Evolutionary conservation across 2,113 vertebrate genomes (phyloP).

Genomic region (Albula goreensis): DNA sequence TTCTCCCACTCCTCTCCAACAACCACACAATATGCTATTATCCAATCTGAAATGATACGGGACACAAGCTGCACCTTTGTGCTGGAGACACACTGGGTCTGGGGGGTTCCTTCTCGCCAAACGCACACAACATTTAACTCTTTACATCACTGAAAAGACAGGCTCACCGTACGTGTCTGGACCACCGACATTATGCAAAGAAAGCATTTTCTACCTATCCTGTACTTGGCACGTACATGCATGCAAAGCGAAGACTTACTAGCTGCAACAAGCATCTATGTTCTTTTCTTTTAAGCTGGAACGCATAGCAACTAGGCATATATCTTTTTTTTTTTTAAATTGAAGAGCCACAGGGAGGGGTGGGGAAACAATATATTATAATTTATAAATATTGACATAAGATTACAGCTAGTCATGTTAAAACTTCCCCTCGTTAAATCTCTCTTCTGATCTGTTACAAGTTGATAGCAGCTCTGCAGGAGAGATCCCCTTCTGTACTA

Average conservation of each 20-base stretch:
- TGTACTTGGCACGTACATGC: conserved; percentile 83
- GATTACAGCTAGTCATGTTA: conserved; percentile 71
- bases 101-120: conserved; percentile 10
- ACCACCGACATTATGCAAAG: conserved; percentile 41
- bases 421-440: conserved; percentile 68
- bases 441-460: conserved; percentile 72
- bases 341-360: conserved; percentile 71
- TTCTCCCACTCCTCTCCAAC: background rate
- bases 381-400: conserved; percentile 55
- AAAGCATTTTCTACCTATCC: conserved; percentile 37
- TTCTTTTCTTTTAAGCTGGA: conserved; percentile 36
- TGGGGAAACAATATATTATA: conserved; percentile 40
- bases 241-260: conserved; percentile 84
- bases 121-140: conserved; percentile 27
- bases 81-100: conserved; percentile 3
- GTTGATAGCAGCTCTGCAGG: conserved; percentile 84
- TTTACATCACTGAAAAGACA: conserved; percentile 36
- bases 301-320: conserved; percentile 63
- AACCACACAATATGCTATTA: background rate
- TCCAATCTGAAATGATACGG: background rate
- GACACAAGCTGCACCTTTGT: background rate
- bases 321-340: conserved; percentile 56
- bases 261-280: conserved; percentile 50
- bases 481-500: conserved; percentile 67
- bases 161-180: conserved; percentile 38